Percentiles rank a stretch among this genome's conserved stretches.
Evolutionary conservation across 37 sponge, comb jelly and placozoan genomes (phyloP).

Genomic region (Haliclona indistincta): DNA sequence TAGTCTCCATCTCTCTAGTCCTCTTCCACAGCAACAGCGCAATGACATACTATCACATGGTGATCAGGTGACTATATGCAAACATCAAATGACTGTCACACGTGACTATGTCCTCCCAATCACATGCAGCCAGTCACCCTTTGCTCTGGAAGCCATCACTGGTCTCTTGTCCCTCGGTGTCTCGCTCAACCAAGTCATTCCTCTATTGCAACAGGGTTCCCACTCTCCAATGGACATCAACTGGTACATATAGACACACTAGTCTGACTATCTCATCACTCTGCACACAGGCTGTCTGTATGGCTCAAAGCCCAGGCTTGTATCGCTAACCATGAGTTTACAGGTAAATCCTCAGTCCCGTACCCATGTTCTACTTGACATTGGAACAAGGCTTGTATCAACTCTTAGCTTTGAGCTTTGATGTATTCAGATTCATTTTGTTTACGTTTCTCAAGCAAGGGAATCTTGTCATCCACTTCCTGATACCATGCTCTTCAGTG

Average conservation of each 20-base stretch:
- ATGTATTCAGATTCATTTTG: too few species aligned
- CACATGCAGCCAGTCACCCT: conserved; percentile 19
- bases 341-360: too few species aligned
- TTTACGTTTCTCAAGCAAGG: too few species aligned
- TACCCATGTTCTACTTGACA: too few species aligned
- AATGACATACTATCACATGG: conserved; percentile 35
- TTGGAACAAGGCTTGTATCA: too few species aligned
- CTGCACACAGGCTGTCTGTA: neutral
- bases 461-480: too few species aligned
- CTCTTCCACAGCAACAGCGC: conserved; percentile 10
- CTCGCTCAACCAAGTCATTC: conserved; percentile 6
- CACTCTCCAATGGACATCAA: neutral
- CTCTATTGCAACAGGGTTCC: neutral
- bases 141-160: conserved; percentile 32
- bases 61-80: conserved; percentile 14
- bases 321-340: neutral
- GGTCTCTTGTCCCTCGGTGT: conserved; percentile 33
- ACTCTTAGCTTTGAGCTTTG: too few species aligned
- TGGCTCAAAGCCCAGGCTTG: neutral
- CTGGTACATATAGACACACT: neutral
- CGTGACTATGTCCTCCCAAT: neutral
- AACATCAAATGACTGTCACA: neutral
- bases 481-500: too few species aligned
- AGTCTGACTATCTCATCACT: neutral
- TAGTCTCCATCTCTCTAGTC: neutral